A percentile compares a stretch with the other conserved stretches of the same genome.
These are phyloP conservation scores for Hypanus sabinus DNA, from an alignment of 2,113 vertebrate genomes.

Conservation along the genomic window DNA sequence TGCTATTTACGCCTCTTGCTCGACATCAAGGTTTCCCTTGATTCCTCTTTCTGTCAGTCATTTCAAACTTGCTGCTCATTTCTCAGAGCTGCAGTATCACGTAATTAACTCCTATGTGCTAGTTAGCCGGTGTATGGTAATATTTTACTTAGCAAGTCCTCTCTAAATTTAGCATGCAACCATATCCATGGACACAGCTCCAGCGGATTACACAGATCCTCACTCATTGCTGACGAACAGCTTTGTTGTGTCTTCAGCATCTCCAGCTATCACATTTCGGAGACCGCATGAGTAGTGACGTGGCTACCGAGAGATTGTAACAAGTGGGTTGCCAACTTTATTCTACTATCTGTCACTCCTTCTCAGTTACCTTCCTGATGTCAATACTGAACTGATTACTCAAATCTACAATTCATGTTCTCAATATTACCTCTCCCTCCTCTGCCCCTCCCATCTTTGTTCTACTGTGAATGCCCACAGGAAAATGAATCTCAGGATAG, in stretches of 20 bases:
- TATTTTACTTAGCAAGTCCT: background rate
- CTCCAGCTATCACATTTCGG: background rate
- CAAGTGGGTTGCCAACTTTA: background rate
- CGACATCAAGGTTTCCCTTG: background rate
- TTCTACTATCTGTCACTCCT: background rate
- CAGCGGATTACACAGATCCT: background rate
- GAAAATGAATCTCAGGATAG: too few species aligned
- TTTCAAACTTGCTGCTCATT: background rate
- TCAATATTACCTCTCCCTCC: too few species aligned
- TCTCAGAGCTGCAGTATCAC: background rate
- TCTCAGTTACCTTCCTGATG: background rate
- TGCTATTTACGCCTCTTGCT: background rate
- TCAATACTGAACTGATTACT: background rate
- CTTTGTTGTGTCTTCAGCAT: background rate
- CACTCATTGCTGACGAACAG: background rate
- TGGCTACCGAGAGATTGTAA: background rate
- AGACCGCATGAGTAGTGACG: background rate
- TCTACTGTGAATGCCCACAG: too few species aligned
- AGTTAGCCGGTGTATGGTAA: too few species aligned
- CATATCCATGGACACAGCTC: background rate
- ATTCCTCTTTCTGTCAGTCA: background rate
- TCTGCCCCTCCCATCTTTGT: too few species aligned
- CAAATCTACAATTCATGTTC: too few species aligned
- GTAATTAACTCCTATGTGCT: background rate
- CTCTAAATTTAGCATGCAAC: background rate